Evolutionary conservation across 2,888 invertebrate genomes (phyloP), one percentile per base, ranked within the genome.

Genomic region (Cremastobaeus sp.): DNA sequence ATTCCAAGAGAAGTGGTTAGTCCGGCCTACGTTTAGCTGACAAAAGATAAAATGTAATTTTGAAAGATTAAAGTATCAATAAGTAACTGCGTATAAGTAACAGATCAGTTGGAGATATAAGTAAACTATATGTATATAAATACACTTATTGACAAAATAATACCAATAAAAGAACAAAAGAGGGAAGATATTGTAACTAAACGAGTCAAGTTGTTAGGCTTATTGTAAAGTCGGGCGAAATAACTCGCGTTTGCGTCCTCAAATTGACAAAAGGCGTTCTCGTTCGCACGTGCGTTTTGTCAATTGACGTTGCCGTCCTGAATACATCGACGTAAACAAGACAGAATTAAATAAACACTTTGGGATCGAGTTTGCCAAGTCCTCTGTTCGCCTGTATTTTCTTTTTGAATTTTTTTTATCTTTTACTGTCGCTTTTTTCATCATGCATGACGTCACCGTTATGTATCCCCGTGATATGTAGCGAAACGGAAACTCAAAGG

Each of bases 1-100:
- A 73, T 71, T 64, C 48, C 66, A 57, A 35, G 65, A 68, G 75
- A 62, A 71, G 68, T 32, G 83, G 80, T 84, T 84, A 85, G 85
- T 85, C 85, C 85, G 85, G 85, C 85, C 85, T 85, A 85, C 83
- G 84, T 83, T 84, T 85, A 83, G 81, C 76, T 79, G 79, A 74
- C 78, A 77, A 65, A 64, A 64, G 66, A 72, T 78, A 69, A 78
- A 71, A 76, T 55, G 71, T 76, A 76, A 72, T 74, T 70, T 71
- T 74, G 39, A 59, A 69, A 55, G 52, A 72, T 68, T 35, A 34
- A 65, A 59, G 34, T 69, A 71, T 28, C 48, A 55, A 71, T 47
- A 74, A 73, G 47, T 66, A 74, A 15, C 25, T 37, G 45, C 59
- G 50, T 37, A 30, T 18, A 45, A 45, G 12, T 25, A 45, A 69